phyloP scores from a whole-genome alignment of 2,888 invertebrate genomes.

The Smittia sp. region DNA sequence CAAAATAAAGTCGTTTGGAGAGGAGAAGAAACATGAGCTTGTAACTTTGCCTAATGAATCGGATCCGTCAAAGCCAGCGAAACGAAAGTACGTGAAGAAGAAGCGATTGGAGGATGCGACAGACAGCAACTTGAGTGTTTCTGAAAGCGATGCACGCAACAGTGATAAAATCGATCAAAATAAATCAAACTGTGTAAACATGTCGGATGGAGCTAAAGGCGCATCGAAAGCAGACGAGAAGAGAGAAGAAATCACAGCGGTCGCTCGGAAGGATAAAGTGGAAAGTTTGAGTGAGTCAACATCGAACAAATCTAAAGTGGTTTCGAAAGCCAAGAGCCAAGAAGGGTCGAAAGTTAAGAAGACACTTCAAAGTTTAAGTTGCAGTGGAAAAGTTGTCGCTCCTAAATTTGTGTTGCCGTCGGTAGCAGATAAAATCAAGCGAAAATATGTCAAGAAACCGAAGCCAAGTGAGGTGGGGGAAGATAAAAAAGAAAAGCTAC shows the following conservation, averaged over 20 bases:
- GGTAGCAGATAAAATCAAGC: neutral
- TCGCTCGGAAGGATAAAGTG: neutral
- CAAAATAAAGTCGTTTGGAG: neutral
- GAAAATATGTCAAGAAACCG: neutral
- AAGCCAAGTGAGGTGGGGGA: neutral
- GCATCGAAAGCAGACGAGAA: neutral
- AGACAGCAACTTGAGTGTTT: neutral
- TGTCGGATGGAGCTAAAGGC: neutral
- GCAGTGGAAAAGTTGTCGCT: neutral
- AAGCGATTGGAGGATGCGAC: neutral
- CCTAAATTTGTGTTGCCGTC: neutral
- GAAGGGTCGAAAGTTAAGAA: neutral
- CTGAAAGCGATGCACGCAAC: neutral
- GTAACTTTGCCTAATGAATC: neutral
- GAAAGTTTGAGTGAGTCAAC: neutral
- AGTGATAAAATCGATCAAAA: slow-evolving; percentile 10
- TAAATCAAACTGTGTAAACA: neutral
- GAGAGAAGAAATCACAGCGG: neutral
- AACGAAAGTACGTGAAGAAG: slow-evolving; percentile 26
- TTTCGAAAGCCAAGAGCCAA: neutral
- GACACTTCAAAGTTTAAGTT: neutral
- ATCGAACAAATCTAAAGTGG: neutral
- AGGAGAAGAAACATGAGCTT: neutral
- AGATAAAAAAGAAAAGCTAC: neutral
- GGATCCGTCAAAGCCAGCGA: neutral